phyloP scores from a whole-genome alignment of 2,797 vertebrate genomes.

The Acomys russatus region DNA sequence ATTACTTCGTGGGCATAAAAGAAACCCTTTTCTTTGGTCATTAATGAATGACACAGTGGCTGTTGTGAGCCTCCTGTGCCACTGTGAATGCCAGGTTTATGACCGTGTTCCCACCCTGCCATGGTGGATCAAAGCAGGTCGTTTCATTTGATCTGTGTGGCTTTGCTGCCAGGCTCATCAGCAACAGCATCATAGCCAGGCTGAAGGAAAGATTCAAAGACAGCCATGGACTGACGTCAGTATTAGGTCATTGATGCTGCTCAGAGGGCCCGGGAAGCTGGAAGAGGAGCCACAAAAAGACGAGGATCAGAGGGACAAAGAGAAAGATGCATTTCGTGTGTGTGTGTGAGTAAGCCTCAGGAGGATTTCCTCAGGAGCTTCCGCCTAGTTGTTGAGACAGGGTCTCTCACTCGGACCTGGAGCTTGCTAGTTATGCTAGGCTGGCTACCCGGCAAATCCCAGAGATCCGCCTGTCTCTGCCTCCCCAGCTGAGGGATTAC shows the following conservation, averaged over 20 bases:
- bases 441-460: neutral
- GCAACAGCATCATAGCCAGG: neutral
- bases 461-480: neutral
- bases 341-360: neutral
- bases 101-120: neutral
- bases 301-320: neutral
- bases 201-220: slow-evolving; percentile 38
- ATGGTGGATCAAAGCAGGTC: neutral
- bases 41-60: neutral
- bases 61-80: neutral
- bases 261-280: neutral
- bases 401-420: neutral
- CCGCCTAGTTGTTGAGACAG: neutral
- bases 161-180: neutral
- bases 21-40: neutral
- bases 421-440: neutral
- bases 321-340: neutral
- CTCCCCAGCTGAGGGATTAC: neutral
- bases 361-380: too few species aligned
- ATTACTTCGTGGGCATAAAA: neutral
- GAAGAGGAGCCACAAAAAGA: neutral
- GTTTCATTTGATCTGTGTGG: neutral
- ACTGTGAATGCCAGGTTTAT: neutral
- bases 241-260: neutral
- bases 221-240: neutral